Evolutionary conservation across 2,797 vertebrate species (phyloP), one percentile per base, ranked within the genome.

Genomic region (Coranthus polyacanthus): DNA sequence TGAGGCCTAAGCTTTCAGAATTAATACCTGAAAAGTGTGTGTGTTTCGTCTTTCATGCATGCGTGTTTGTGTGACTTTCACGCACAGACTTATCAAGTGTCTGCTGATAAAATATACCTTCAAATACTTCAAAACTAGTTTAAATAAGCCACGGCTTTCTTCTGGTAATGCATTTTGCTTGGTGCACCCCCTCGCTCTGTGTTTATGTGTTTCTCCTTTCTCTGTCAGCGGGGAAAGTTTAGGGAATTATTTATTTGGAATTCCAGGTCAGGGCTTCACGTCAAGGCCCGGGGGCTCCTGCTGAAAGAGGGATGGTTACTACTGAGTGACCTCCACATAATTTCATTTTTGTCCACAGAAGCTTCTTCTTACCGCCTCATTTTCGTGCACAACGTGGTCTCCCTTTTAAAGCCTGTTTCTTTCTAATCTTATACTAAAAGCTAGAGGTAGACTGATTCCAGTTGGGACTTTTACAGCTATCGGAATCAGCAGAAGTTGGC

Each of bases 161-260:
- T 47, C 39, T 42, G 49, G 51, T 26, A 11, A 17, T 59, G 26
- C n/a, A 45, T 81, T 77, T 72, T 52, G 8, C 26, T 32, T 6
- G 16, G 12, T 56, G 54, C n/a, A 16, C n/a, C 26, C 29, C 5
- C 15, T 46, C 50, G 10, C 32, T 34, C 1, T 8, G n/a, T 29
- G 22, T 45, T 34, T 43, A 16, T 49, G 53, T 54, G 45, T 38
- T 47, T 15, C 56, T 68, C 41, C 20, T 22, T 41, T 12, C 12
- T 53, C 36, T 45, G 38, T 65, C 59, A 24, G 67, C 16, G 7
- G 17, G 75, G 54, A 73, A n/a, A 68, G 45, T 46, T 83, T 49
- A 21, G 22, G 54, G 82, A 83, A 82, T 86, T 85, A 84, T 89
- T 89, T 83, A 85, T 87, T 86, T 88, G 86, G 86, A 88, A 90